Evolutionary conservation across 1,140 invertebrate genomes (phyloP).

Genomic region (Psilanteris sp.): DNA sequence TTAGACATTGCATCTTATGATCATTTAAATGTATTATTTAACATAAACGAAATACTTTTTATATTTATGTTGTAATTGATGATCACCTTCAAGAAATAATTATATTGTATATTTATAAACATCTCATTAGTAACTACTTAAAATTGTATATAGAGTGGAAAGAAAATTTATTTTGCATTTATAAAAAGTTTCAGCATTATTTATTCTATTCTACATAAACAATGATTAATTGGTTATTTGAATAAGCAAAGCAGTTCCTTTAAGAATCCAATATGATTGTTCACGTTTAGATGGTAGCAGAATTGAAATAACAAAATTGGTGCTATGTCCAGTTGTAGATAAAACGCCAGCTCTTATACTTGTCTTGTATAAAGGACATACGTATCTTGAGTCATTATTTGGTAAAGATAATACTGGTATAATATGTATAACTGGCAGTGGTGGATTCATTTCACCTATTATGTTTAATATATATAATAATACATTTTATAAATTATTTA

Average conservation of each 20-base stretch:
- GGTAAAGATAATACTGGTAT: constrained; percentile 83
- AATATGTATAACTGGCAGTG: constrained; percentile 88
- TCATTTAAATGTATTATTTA: no score
- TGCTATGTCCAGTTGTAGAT: constrained; percentile 93
- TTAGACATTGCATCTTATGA: no score
- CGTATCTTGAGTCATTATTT: constrained; percentile 84
- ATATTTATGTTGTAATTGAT: no score
- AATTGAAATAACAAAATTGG: constrained; percentile 92
- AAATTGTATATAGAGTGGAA: no score
- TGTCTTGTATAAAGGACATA: constrained; percentile 91
- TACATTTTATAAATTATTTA: no score
- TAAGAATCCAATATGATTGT: constrained; percentile 90
- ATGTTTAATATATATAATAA: constrained; percentile 9
- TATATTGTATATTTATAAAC: no score
- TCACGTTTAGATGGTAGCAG: constrained; percentile 83
- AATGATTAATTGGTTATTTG: constrained; percentile 87
- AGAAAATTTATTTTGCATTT: no score
- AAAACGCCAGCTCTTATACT: constrained; percentile 89
- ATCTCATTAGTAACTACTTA: no score
- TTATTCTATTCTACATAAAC: no score
- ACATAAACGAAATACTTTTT: no score
- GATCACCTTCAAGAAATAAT: no score
- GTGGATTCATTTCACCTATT: constrained; percentile 87
- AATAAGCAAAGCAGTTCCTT: constrained; percentile 90
- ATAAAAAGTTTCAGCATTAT: no score